A percentile compares a stretch with the other conserved stretches of the same genome.
Conservation (phyloP, 2,797 vertebrate genomes). For the Apodemus agrarius region DNA sequence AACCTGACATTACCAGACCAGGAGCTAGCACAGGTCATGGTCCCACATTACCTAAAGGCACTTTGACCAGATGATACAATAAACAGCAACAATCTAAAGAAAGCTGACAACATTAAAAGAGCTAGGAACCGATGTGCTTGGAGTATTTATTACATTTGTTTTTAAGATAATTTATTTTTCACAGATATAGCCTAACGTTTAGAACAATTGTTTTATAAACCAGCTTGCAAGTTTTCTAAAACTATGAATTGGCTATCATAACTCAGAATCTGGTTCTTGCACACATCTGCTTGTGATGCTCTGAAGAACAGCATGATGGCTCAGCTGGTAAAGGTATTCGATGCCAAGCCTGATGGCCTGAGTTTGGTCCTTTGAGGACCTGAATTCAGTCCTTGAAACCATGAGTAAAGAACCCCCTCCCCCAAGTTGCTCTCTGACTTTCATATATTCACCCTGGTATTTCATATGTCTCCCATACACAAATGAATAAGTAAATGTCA, state of each 20-base stretch:
- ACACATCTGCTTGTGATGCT: background rate
- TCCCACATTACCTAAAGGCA: background rate
- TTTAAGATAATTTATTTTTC: background rate
- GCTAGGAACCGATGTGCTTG: background rate
- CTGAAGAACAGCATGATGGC: background rate
- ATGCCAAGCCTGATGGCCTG: no score
- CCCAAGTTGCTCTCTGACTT: background rate
- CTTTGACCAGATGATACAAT: background rate
- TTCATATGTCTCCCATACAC: background rate
- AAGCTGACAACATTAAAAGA: background rate
- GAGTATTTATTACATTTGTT: background rate
- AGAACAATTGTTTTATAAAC: conserved; percentile 7
- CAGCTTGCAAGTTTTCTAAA: background rate
- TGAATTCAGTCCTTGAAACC: background rate
- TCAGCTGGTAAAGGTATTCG: background rate
- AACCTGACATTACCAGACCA: background rate
- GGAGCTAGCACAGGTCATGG: background rate
- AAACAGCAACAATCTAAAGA: background rate
- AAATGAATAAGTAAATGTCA: background rate
- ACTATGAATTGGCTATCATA: background rate
- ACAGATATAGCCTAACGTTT: conserved; percentile 22
- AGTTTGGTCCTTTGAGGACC: background rate
- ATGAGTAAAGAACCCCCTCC: no score
- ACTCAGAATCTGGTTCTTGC: background rate
- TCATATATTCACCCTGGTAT: background rate